A percentile compares a stretch with the other conserved stretches of the same genome.
phyloP scores from a whole-genome alignment of 2,888 invertebrate genomes.

The Caenorhabditis sp. region DNA sequence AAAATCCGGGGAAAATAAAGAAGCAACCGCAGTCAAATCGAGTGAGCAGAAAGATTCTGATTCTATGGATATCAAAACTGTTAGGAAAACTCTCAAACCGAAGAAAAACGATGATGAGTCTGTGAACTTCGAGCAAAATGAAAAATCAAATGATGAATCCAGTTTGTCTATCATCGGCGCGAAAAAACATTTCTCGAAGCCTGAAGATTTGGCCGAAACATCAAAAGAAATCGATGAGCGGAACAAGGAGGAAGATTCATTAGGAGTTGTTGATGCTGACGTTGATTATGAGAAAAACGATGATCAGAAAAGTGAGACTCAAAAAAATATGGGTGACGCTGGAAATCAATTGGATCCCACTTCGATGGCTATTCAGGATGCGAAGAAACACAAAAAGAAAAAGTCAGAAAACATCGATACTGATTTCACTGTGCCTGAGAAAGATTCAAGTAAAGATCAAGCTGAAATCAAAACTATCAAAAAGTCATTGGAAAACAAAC shows the following conservation, averaged over 20 bases:
- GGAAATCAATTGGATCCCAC: not conserved
- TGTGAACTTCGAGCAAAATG: not conserved
- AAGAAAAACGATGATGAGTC: not conserved
- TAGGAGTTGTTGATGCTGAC: slow-evolving; percentile 18
- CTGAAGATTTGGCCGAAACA: slow-evolving; percentile 7
- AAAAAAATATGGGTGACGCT: slow-evolving; percentile 4
- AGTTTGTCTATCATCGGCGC: not conserved
- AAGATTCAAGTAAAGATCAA: not conserved
- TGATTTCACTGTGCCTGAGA: not conserved
- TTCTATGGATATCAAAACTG: slow-evolving; percentile 1
- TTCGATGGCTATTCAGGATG: not conserved
- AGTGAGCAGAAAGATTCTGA: slow-evolving; percentile 4
- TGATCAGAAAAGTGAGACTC: slow-evolving; percentile 3
- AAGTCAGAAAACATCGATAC: slow-evolving; percentile 7
- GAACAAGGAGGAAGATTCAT: slow-evolving; percentile 23
- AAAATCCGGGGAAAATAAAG: slow-evolving; percentile 3
- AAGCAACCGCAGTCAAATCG: slow-evolving; percentile 2
- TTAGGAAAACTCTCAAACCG: slow-evolving; percentile 8
- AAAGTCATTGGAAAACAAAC: not conserved
- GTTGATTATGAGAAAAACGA: slow-evolving; percentile 1
- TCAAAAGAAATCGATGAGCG: not conserved
- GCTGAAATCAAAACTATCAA: not conserved
- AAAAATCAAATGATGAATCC: not conserved
- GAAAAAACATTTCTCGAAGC: slow-evolving; percentile 15
- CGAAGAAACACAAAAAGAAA: slow-evolving; percentile 2